Evolutionary conservation across 2,113 vertebrate species (phyloP).

Genomic region (Eleginops maclovinus): DNA sequence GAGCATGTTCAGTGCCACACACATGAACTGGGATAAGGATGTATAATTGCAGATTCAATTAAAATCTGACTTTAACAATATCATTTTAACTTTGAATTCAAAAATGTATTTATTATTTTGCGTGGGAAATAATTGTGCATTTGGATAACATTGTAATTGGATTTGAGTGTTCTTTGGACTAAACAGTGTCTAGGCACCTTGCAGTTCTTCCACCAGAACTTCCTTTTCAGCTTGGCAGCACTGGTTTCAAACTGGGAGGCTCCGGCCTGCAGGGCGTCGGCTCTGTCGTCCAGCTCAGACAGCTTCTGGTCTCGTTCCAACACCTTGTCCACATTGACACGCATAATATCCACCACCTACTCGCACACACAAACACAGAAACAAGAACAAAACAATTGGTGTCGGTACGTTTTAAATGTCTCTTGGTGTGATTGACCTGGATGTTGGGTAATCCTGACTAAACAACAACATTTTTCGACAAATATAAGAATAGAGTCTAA

Average conservation of each 20-base stretch:
- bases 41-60: not conserved
- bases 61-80: not conserved
- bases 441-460: not conserved
- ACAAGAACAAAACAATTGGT: not conserved
- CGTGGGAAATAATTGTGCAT: too few relatives aligned
- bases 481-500: not conserved
- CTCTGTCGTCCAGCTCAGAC: slow-evolving; percentile 92
- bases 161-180: not conserved
- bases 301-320: slow-evolving; percentile 93
- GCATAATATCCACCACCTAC: slow-evolving; percentile 98
- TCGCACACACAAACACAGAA: not conserved
- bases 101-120: too few relatives aligned
- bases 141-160: too few relatives aligned
- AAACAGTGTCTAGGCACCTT: slow-evolving; percentile 79
- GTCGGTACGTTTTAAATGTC: not conserved
- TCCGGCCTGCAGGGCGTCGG: slow-evolving; percentile 94
- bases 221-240: slow-evolving; percentile 92
- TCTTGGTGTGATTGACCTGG: not conserved
- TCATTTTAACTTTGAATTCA: not conserved
- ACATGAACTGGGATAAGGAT: not conserved
- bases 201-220: slow-evolving; percentile 93
- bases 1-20: not conserved
- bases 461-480: too few relatives aligned
- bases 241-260: slow-evolving; percentile 98
- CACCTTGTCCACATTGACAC: slow-evolving; percentile 97